Base-by-base conservation (phyloP, 2,797 vertebrate genomes). In the Oryzias dopingdopingensis region DNA sequence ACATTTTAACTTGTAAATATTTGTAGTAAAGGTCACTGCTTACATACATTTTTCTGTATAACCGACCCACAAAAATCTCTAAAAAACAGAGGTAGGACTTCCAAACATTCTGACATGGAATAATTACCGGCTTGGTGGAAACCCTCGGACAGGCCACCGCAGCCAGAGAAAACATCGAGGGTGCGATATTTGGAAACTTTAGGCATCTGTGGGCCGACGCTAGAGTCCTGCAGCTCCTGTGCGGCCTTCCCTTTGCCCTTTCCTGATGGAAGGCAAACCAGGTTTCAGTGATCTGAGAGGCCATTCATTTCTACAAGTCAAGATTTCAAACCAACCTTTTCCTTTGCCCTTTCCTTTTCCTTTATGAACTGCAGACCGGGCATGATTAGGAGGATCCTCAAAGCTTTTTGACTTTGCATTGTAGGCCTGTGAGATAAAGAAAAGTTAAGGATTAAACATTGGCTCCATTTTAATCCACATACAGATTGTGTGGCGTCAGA, bases 281-380 rank as follows among this genome's bases (percentile, higher is more conserved):
- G 2, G 53, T n/a, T 55, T 49, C 3, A 54, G 4, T 6, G 2
- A 58, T 3, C 3, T 0, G 1, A 23, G 32, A 52, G 41, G 1
- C 2, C n/a, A 12, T 8, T 22, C 8, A 10, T 7, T 7, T 5
- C 4, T 15, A 13, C 12, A 4, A 4, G 4, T 24, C 3, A 13
- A 6, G 2, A 16, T 15, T 20, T 56, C 6, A 48, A 62, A 43
- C 60, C 4, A 20, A 96, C 96, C 96, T 95, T 99, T 99, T 4
- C 96, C 96, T 77, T 99, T 99, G 4, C 97, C 97, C 51, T 97
- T 97, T 3, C 95, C 95, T 64, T 99, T 99, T 46, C 96, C 95
- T 84, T 96, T 98, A 40, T 90, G 86, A 14, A 92, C 88, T 1
- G 91, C 90, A 40, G 89, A 96, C 23, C 96, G 94, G 14, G 96